A percentile compares a stretch with the other conserved stretches of the same genome.
These are phyloP conservation scores for Malthinus seriepunctatus DNA, from an alignment of 2,888 invertebrate species.

Conservation along the genomic window DNA sequence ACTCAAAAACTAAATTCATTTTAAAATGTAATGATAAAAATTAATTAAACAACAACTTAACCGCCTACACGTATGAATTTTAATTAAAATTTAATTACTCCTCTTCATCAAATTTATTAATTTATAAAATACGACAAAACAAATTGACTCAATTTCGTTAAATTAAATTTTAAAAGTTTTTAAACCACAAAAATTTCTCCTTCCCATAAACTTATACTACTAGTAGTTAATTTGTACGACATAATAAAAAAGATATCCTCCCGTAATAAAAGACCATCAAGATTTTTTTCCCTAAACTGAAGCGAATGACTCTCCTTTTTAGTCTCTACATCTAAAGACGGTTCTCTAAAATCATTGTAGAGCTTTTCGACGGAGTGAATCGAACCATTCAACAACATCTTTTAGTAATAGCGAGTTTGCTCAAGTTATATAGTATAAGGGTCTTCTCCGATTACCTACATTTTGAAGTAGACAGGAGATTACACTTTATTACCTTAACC, in stretches of 20 bases:
- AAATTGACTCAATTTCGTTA: too few species aligned
- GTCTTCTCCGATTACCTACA: constrained; percentile 5
- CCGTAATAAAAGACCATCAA: not conserved
- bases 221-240: constrained; percentile 5
- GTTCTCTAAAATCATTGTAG: constrained; percentile 4
- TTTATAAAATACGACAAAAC: too few species aligned
- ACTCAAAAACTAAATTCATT: too few species aligned
- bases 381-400: constrained; percentile 3
- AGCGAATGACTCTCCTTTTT: not conserved
- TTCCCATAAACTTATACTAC: too few species aligned
- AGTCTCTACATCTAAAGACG: not conserved
- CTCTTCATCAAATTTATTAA: too few species aligned
- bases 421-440: constrained; percentile 1
- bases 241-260: constrained; percentile 4
- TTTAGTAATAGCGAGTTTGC: constrained; percentile 4
- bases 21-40: too few species aligned
- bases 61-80: too few species aligned
- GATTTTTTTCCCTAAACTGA: constrained; percentile 1
- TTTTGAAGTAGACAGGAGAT: constrained; percentile 6
- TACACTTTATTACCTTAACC: constrained; percentile 4
- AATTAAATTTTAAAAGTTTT: too few species aligned
- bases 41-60: too few species aligned
- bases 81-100: too few species aligned
- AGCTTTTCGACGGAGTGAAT: constrained; percentile 3
- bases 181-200: too few species aligned